Evolutionary conservation across 1,140 invertebrate genomes (phyloP), one percentile per base, ranked within the genome.

Genomic region (Coboldia fuscipes): DNA sequence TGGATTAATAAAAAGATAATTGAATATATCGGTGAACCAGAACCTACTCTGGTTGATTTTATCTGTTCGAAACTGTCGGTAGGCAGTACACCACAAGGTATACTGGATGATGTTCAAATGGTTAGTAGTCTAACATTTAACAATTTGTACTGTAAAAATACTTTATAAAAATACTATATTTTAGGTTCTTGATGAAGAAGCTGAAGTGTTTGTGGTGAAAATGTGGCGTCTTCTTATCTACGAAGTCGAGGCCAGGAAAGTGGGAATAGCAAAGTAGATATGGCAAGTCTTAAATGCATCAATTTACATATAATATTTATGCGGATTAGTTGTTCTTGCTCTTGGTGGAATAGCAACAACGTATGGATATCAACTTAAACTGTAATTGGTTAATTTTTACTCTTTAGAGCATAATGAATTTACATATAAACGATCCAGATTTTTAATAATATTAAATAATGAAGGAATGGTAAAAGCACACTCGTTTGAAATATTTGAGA

Each of bases 1-100:
- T 98, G 94, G 94, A 92, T 98, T 37, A 96, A 94, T 60, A 98
- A 97, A 60, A 98, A 98, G 61, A 97, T 98, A 40, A 81, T 96
- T 40, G 92, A 97, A 64, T 97, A 97, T 60, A 97, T 98, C 52
- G 94, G 94, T 29, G 94, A 98, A 58, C 92, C 93, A 24, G 94
- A 98, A 60, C 85, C 86, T n/a, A 92, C 89, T 9, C 62, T 98
- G 34, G 88, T 96, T 9, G 89, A 97, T 62, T 98, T 98, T 63
- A 97, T 98, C 50, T 97, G 93, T 63, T 88, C 88, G 43, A 96
- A 97, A 68, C 85, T 98, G 33, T 68, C 93, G 57, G 79, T 80
- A 27, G 82, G 86, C 35, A 89, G 82, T 48, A 70, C 77, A 42
- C 90, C 94, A 24, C 81, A 90, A 53, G 77, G 76, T 48, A 92